These are phyloP conservation scores for Drosophila ambigua DNA, from an alignment of 1,140 invertebrate genomes.

Conservation along the genomic window DNA sequence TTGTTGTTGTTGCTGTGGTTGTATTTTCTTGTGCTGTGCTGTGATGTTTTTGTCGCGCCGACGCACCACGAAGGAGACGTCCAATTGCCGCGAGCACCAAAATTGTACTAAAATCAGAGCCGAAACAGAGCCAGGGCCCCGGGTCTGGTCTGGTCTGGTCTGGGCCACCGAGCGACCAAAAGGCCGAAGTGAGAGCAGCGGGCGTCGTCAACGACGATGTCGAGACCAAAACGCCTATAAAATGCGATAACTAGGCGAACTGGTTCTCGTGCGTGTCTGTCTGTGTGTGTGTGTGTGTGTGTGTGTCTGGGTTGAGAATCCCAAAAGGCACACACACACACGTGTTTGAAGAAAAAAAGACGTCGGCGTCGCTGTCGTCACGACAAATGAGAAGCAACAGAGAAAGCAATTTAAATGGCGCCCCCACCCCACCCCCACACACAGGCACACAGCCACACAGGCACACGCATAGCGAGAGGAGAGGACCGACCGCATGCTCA, in stretches of 20 bases:
- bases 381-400: conserved; percentile 73
- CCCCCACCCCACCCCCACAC: conserved; percentile 67
- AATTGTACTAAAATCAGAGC: conserved; percentile 79
- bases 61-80: conserved; percentile 54
- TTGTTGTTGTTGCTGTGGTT: conserved; percentile 10
- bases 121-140: conserved; percentile 1
- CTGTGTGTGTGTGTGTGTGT: conserved; percentile 9
- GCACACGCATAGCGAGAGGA: conserved; percentile 5
- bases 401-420: conserved; percentile 72
- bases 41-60: neutral
- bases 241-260: conserved; percentile 69
- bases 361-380: conserved; percentile 14
- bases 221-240: conserved; percentile 53
- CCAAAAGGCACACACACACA: neutral
- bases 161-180: conserved; percentile 47
- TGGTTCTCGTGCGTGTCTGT: conserved; percentile 55
- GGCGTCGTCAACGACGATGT: conserved; percentile 27
- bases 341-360: conserved; percentile 1
- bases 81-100: conserved; percentile 79
- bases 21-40: conserved; percentile 3
- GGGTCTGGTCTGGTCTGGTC: too few relatives aligned
- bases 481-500: conserved; percentile 8
- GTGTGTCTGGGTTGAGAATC: conserved; percentile 28
- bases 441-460: conserved; percentile 7
- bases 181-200: conserved; percentile 48